A percentile compares a stretch with the other conserved stretches of the same genome.
Conservation (phyloP, 2,113 vertebrate species). For the Ptyas mucosa region DNA sequence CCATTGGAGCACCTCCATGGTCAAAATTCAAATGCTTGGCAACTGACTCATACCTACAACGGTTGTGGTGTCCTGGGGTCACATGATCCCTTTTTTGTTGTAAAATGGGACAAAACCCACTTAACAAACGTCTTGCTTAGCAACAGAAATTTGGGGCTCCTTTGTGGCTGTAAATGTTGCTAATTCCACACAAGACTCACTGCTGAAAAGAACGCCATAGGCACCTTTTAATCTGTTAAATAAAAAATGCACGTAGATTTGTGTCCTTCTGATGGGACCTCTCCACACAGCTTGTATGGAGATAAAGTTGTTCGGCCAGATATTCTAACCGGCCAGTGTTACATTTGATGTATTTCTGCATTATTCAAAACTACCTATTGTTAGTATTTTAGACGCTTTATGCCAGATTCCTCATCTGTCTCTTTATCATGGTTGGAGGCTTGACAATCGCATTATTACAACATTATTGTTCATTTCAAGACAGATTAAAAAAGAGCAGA, state of each 20-base stretch:
- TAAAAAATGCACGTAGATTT: neutral
- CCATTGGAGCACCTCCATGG: neutral
- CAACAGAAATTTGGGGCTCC: neutral
- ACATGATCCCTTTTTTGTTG: neutral
- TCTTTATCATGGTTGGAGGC: neutral
- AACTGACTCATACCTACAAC: no score
- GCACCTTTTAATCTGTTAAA: neutral
- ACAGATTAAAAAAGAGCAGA: constrained; percentile 15
- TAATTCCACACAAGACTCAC: neutral
- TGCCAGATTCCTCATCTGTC: neutral
- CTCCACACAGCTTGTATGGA: neutral
- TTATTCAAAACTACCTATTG: neutral
- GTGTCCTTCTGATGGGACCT: neutral
- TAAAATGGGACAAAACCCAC: neutral
- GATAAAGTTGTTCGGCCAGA: neutral
- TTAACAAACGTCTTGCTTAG: neutral
- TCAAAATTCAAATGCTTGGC: neutral
- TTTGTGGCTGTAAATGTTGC: fast-evolving
- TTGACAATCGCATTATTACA: constrained; percentile 15
- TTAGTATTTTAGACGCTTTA: constrained; percentile 3
- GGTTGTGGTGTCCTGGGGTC: no score
- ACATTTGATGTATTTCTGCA: neutral
- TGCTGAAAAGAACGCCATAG: neutral
- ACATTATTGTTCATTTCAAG: constrained; percentile 13
- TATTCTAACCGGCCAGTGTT: no score